Base-by-base conservation (phyloP, 23 tunicate species). In the Ciona savignyi region DNA sequence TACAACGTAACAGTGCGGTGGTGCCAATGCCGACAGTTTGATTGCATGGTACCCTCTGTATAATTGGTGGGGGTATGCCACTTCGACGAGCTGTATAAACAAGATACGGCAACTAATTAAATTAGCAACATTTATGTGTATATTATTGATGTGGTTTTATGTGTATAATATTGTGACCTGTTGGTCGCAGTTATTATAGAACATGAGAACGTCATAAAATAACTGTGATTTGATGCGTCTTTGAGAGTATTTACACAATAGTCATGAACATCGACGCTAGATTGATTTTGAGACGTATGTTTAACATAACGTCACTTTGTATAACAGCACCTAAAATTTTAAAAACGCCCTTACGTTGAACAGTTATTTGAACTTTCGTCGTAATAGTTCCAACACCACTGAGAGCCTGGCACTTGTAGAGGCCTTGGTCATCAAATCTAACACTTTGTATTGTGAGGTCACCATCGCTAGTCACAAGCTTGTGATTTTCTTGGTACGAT, bases 361-460 rank as follows among this genome's bases (percentile, higher is more conserved):
- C 86, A 25, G 75, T 82, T 6, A 88, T 34, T 51, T 49, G 69
- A 21, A 80, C 80, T 25, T 81, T 70, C 4, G 80, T 81, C 15
- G 74, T 63, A n/a, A 51, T 65, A 1, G 74, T 74, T 22, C 87
- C 87, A 25, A 60, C 62, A 2, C 70, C 30, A 28, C 65, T 82
- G 66, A 88, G 27, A 4, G 88, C 96, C 67, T 77, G 74, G 72
- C 96, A 88, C 0, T 34, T 64, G 70, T 88, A 88, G 27, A 51
- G 23, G 65, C 96, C 96, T 23, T 72, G 63, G 65, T 88, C 96
- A 1, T 48, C 34, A 27, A 72, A 77, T 21, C 66, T 70, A 23
- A 70, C 84, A 51, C 77, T 88, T 76, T 82, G 77, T 2, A 88
- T 65, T 0, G 68, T 78, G 72, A 88, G 33, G 32, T 81, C 84